phyloP scores from a whole-genome alignment of 2,888 invertebrate genomes.

The Periphyllus acericola region DNA sequence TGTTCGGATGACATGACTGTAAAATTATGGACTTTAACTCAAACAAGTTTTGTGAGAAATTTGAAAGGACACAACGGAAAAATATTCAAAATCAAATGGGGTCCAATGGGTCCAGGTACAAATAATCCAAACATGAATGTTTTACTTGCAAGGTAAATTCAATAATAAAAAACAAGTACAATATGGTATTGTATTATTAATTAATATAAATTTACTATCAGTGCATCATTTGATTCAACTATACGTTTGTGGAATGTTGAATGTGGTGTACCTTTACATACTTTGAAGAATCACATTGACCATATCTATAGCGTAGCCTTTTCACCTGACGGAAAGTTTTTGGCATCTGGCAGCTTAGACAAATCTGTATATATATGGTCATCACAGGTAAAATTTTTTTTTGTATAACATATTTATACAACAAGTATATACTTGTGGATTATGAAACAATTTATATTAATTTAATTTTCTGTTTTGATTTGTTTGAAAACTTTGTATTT shows the following conservation, averaged over 20 bases:
- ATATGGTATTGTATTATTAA: too few species aligned
- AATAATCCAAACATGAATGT: constrained; percentile 96
- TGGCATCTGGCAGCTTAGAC: constrained; percentile 98
- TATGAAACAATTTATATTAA: neutral
- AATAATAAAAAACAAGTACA: too few species aligned
- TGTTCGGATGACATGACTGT: constrained; percentile 99
- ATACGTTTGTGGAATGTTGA: constrained; percentile 92
- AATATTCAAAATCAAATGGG: constrained; percentile 99
- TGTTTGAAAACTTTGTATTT: constrained; percentile 17
- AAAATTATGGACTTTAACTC: constrained; percentile 99
- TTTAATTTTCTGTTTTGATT: too few species aligned
- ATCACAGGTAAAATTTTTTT: constrained; percentile 74
- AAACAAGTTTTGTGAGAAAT: constrained; percentile 92
- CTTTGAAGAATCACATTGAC: constrained; percentile 95
- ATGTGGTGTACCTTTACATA: constrained; percentile 69
- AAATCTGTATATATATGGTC: constrained; percentile 99
- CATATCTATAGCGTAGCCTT: constrained; percentile 98
- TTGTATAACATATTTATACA: too few species aligned
- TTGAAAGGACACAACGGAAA: constrained; percentile 97
- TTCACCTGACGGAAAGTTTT: constrained; percentile 96
- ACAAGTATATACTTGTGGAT: too few species aligned
- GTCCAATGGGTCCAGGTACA: constrained; percentile 96
- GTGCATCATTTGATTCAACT: constrained; percentile 98
- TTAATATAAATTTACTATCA: constrained; percentile 68
- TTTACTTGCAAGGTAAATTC: constrained; percentile 80